Percentiles rank a stretch among this genome's conserved stretches.
phyloP scores from a whole-genome alignment of 2,888 invertebrate genomes.

The Orchestes rusci region DNA sequence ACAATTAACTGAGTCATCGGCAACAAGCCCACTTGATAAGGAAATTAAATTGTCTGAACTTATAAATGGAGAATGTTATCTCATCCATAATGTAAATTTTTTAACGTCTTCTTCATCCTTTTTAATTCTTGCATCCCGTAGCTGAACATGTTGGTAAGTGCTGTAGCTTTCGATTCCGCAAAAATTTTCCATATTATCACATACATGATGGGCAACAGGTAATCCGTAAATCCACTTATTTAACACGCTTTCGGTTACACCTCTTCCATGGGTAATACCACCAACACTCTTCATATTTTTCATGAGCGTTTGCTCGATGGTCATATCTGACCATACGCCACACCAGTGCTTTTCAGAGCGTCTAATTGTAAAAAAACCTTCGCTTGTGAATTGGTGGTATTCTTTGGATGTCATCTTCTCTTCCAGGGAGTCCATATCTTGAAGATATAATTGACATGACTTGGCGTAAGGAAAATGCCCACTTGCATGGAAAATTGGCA shows the following conservation, averaged over 20 bases:
- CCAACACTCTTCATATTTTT: slow-evolving; percentile 23
- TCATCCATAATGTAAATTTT: slow-evolving; percentile 5
- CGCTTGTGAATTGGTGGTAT: slow-evolving; percentile 21
- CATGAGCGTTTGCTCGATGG: slow-evolving; percentile 29
- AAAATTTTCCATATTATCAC: slow-evolving; percentile 23
- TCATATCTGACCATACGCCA: slow-evolving; percentile 18
- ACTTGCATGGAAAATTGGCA: slow-evolving; percentile 35
- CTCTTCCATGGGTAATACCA: slow-evolving; percentile 14
- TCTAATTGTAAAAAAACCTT: slow-evolving; percentile 32
- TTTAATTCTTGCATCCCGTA: slow-evolving; percentile 6
- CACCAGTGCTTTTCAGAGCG: slow-evolving; percentile 28
- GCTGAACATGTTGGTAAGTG: slow-evolving; percentile 9
- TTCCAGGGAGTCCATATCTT: slow-evolving; percentile 36
- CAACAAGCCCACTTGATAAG: slow-evolving; percentile 7
- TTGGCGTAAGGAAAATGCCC: slow-evolving; percentile 39
- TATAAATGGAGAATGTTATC: slow-evolving; percentile 5
- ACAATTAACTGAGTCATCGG: slow-evolving; percentile 4
- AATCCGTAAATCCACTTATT: slow-evolving; percentile 6
- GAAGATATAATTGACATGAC: slow-evolving; percentile 36
- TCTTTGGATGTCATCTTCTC: slow-evolving; percentile 1
- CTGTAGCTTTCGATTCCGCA: slow-evolving; percentile 10
- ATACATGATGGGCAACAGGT: not conserved
- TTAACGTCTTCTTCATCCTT: slow-evolving; percentile 6
- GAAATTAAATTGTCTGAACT: slow-evolving; percentile 6
- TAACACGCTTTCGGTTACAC: slow-evolving; percentile 11